phyloP scores from a whole-genome alignment of 2,113 vertebrate genomes.

The Burhinus oedicnemus region DNA sequence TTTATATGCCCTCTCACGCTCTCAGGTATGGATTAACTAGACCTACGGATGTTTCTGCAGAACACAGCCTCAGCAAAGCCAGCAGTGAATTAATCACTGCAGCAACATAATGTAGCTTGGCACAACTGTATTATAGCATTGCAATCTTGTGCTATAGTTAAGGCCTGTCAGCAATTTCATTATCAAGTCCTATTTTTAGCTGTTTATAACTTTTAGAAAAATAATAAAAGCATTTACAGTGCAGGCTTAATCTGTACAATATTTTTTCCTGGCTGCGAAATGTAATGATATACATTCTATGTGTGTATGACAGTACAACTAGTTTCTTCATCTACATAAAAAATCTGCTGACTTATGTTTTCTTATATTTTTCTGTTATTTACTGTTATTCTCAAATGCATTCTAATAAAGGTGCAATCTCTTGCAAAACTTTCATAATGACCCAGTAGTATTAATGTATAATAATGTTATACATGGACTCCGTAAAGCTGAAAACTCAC shows the following conservation, averaged over 20 bases:
- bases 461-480: neutral
- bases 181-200: slow-evolving; percentile 36
- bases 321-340: slow-evolving; percentile 18
- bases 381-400: neutral
- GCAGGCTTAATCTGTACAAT: neutral
- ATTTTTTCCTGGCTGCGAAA: neutral
- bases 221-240: slow-evolving; percentile 31
- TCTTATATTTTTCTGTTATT: neutral
- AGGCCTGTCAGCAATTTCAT: slow-evolving; percentile 52
- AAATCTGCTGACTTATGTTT: slow-evolving; percentile 13
- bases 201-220: neutral
- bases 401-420: neutral
- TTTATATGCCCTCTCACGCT: neutral
- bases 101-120: neutral
- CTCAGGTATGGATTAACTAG: neutral
- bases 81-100: slow-evolving; percentile 33
- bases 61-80: slow-evolving; percentile 27
- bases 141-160: neutral
- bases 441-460: neutral
- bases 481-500: neutral
- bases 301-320: neutral
- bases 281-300: neutral
- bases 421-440: neutral
- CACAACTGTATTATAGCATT: neutral
- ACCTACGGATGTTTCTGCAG: neutral